Evolutionary conservation across 2,113 vertebrate genomes (phyloP), one percentile per base, ranked within the genome.

Genomic region (Plecturocebus donacophilus): DNA sequence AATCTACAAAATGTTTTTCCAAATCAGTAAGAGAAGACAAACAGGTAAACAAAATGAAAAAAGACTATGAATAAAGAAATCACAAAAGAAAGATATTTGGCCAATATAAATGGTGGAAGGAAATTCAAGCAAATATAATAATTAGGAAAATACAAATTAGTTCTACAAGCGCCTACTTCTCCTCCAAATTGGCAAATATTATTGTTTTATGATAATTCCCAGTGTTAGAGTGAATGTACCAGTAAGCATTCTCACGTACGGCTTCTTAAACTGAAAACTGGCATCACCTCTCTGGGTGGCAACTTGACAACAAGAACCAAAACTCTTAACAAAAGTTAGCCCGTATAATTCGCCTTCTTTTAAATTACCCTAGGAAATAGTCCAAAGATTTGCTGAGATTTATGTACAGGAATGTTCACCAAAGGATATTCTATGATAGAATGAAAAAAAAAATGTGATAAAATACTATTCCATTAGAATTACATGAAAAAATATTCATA

Each of bases 401-500:
- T 85, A 40, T 30, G 71, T 54, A 30, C 25, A 90, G 96, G 52
- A 80, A 88, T 70, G 20, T 38, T 68, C 45, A 89, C 56, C 32
- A 66, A 75, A 87, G 13, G 20, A 80, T 9, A 40, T 93, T 75
- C 93, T 90, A 79, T 49, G 94, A 90, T 5, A 88, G 45, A 68
- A 40, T 11, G 8, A 0, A 40, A 77, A 83, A 86, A 85, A 91
- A 90, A 54, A 47, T 45, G 79, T 16, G 6, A 79, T 58, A 27
- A 94, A 90, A 92, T 82, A 77, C 38, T 49, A 54, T 6, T 35
- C 56, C 79, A 75, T 25, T 91, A 10, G 52, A 80, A 61, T 40
- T 21, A 92, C 30, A 87, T n/a, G 35, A 77, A 96, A 90, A 94
- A 93, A 88, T 86, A 75, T 21, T 66, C 47, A 89, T 19, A 58